Conservation (phyloP, 2,888 invertebrate species). For the Catotricha subobsoleta region DNA sequence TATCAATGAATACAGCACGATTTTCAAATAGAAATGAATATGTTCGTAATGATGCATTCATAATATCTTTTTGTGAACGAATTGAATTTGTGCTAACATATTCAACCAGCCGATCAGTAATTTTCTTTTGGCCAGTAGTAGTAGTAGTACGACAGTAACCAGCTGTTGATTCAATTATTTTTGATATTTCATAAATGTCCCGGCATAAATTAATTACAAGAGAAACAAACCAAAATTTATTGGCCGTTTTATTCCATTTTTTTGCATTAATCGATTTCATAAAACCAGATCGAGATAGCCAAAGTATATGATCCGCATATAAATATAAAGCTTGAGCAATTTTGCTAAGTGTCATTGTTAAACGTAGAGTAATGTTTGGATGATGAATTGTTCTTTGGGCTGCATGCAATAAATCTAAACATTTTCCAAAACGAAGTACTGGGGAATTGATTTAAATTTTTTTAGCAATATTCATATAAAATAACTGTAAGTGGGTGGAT, state of each 20-base stretch:
- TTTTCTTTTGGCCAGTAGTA: background rate
- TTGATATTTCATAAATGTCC: constrained; percentile 68
- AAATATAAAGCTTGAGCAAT: constrained; percentile 62
- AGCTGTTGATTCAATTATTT: constrained; percentile 33
- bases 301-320: constrained; percentile 70
- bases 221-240: constrained; percentile 72
- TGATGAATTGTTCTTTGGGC: constrained; percentile 53
- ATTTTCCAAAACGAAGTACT: constrained; percentile 77
- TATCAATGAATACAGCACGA: constrained; percentile 60
- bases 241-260: constrained; percentile 54
- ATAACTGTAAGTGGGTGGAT: constrained; percentile 3
- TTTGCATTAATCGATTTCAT: constrained; percentile 45
- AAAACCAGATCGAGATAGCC: constrained; percentile 59
- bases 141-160: background rate
- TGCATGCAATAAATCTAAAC: constrained; percentile 60
- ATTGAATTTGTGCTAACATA: background rate
- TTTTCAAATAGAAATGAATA: constrained; percentile 27
- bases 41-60: constrained; percentile 25
- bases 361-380: constrained; percentile 47
- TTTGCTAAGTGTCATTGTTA: constrained; percentile 60
- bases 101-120: background rate
- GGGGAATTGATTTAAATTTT: constrained; percentile 22
- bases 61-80: constrained; percentile 14
- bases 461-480: background rate
- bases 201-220: constrained; percentile 61